phyloP scores from a whole-genome alignment of 2,888 invertebrate genomes.

The Penaeus monodon region DNA sequence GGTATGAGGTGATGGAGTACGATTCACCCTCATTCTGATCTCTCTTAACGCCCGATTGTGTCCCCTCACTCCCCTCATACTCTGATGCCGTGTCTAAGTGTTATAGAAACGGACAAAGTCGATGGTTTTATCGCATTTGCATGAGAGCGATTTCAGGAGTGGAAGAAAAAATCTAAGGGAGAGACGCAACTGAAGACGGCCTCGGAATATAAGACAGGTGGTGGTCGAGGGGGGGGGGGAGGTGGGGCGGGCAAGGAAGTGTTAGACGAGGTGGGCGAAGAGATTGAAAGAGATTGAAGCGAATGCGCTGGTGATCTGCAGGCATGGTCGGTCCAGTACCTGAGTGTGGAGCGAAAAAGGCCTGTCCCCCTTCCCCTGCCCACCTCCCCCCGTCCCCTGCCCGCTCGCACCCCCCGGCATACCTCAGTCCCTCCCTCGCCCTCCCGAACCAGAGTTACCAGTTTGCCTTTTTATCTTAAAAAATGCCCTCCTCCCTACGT shows the following conservation, averaged over 20 bases:
- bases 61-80: too few relatives aligned
- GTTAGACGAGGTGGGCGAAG: neutral
- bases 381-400: neutral
- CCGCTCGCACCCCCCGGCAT: constrained; percentile 5
- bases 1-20: too few relatives aligned
- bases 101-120: too few relatives aligned
- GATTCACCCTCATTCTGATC: too few relatives aligned
- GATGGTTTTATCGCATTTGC: too few relatives aligned
- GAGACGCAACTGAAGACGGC: too few relatives aligned
- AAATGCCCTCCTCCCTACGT: too few relatives aligned
- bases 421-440: constrained; percentile 14
- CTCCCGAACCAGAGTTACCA: constrained; percentile 1
- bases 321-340: neutral
- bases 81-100: too few relatives aligned
- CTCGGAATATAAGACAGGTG: neutral
- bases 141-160: neutral
- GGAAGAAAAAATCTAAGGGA: neutral
- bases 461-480: neutral
- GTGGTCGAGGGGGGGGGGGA: neutral
- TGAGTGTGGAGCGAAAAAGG: constrained; percentile 11
- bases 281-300: neutral
- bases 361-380: neutral
- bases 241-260: neutral
- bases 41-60: too few relatives aligned
- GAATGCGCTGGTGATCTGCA: neutral